Evolutionary conservation across 2,888 invertebrate species (phyloP).

Genomic region (Hyposoter dolosus): DNA sequence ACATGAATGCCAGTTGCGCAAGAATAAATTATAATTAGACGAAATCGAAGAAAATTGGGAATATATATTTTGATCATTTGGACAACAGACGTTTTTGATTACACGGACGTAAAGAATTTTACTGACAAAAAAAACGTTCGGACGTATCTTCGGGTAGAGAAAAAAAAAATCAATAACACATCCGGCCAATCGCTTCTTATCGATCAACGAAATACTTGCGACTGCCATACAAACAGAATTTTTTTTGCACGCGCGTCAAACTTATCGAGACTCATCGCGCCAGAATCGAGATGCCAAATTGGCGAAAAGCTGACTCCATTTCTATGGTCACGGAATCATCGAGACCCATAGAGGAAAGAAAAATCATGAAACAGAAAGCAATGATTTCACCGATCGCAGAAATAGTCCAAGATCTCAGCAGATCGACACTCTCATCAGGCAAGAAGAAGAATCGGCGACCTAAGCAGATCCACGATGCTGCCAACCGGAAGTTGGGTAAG

Average conservation of each 20-base stretch:
- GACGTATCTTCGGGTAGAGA: neutral
- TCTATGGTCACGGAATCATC: slow-evolving; percentile 42
- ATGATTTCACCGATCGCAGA: slow-evolving; percentile 76
- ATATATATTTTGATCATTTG: neutral
- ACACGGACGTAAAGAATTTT: neutral
- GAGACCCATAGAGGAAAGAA: slow-evolving; percentile 32
- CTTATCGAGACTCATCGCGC: neutral
- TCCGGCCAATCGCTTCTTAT: neutral
- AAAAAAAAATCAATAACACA: neutral
- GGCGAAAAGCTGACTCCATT: slow-evolving; percentile 23
- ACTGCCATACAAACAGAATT: neutral
- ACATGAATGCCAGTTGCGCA: neutral
- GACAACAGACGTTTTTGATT: neutral
- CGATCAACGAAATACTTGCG: neutral
- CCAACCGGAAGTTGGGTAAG: slow-evolving; percentile 69
- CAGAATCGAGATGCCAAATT: slow-evolving; percentile 45
- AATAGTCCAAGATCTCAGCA: slow-evolving; percentile 74
- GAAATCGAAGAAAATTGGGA: neutral
- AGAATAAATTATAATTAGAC: neutral
- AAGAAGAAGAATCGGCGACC: slow-evolving; percentile 39
- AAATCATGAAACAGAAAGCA: slow-evolving; percentile 39
- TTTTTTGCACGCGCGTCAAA: neutral
- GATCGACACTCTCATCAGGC: slow-evolving; percentile 72
- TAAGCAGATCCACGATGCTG: slow-evolving; percentile 35
- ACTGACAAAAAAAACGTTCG: neutral